Evolutionary conservation across 2,888 invertebrate species (phyloP), one percentile per base, ranked within the genome.

Genomic region (Keiferia lycopersicella): DNA sequence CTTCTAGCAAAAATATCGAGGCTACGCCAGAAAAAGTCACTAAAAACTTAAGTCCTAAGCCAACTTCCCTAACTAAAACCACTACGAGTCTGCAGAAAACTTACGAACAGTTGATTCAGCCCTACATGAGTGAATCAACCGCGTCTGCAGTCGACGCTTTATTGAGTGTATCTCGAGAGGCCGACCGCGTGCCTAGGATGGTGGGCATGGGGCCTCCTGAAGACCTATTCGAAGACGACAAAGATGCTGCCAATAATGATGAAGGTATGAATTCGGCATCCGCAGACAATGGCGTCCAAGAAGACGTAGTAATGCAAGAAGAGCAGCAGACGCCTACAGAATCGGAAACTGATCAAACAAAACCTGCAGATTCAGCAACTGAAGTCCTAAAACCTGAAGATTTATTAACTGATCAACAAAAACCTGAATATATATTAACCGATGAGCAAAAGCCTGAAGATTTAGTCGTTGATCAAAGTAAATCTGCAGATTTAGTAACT

Each of bases 141-240:
- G 88, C 88, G 16, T 89, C 88, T 0, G 91, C 91, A 16, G 91
- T 91, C n/a, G 91, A 91, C 67, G 89, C 89, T 51, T 81, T 91
- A 65, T 72, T 91, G 60, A 89, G 88, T 72, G 91, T 90, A 0
- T 90, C 91, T 2, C 79, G 89, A 68, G 90, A 91, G 66, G 71
- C 86, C 51, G 91, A 91, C 66, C 78, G 88, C 1, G 89, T 91
- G 1, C 88, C 91, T 4, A 85, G 83, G 72, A 73, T 79, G 48
- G 82, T 91, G 50, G 86, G 87, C 69, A 83, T 88, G 48, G 90
- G 90, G 74, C 86, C 81, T 1, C 91, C 91, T 7, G 91, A 91
- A 75, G 88, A 91, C 71, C 77, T 91, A 67, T 91, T 90, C 71
- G 91, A 91, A 78, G 91, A 91, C 69, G 91, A 91, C 67, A 56